phyloP scores from a whole-genome alignment of 2,888 invertebrate genomes.

The Alcis repandata region DNA sequence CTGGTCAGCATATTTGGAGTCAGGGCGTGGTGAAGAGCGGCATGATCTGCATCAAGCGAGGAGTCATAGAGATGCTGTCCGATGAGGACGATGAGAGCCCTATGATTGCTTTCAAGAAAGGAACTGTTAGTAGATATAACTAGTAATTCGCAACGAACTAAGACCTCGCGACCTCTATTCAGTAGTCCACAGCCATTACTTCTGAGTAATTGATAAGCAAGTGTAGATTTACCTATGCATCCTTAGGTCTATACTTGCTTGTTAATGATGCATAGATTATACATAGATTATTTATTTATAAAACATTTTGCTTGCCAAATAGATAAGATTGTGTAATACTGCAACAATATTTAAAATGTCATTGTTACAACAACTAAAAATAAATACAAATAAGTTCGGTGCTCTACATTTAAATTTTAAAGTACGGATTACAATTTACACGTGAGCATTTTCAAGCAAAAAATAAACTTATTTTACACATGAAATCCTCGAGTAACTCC shows the following conservation, averaged over 20 bases:
- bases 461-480: neutral
- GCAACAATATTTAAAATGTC: no score
- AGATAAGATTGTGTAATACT: no score
- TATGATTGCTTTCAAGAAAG: conserved; percentile 80
- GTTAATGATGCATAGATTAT: no score
- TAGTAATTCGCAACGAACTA: no score
- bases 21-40: conserved; percentile 79
- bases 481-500: neutral
- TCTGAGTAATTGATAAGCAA: neutral
- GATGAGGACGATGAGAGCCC: conserved; percentile 86
- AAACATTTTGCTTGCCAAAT: no score
- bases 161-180: neutral
- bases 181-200: no score
- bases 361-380: no score
- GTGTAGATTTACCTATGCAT: neutral
- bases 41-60: conserved; percentile 79
- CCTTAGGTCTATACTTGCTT: neutral
- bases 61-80: conserved; percentile 82
- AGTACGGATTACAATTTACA: neutral
- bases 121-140: conserved; percentile 70
- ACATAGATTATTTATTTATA: no score
- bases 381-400: no score
- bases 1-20: conserved; percentile 76
- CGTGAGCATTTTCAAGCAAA: neutral
- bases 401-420: neutral